These are phyloP conservation scores for Lepisosteus oculatus DNA, from an alignment of 2,113 vertebrate genomes.

Conservation along the genomic window DNA sequence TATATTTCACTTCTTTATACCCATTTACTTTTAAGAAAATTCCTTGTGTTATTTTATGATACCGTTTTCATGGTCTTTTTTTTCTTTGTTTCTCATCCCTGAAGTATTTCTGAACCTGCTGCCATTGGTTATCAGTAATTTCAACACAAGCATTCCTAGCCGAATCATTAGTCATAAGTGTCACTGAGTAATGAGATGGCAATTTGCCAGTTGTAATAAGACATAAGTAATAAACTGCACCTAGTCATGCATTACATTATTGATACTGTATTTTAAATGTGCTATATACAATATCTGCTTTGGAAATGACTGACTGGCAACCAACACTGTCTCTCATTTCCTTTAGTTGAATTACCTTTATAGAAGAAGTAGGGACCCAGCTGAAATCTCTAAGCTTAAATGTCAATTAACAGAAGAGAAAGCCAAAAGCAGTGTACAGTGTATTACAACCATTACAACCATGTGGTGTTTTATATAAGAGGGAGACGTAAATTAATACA, in stretches of 20 bases:
- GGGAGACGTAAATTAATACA: too few species aligned
- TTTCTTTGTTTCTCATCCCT: background rate
- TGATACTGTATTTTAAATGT: background rate
- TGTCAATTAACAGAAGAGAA: background rate
- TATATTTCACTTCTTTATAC: too few species aligned
- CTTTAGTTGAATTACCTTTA: too few species aligned
- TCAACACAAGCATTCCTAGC: background rate
- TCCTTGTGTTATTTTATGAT: background rate
- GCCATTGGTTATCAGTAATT: background rate
- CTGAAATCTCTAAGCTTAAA: too few species aligned
- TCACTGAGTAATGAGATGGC: conserved; percentile 1
- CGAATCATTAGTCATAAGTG: conserved; percentile 10
- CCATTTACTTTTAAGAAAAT: too few species aligned
- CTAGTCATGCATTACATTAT: background rate
- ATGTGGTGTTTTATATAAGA: too few species aligned
- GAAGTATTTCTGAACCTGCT: background rate
- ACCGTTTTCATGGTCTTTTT: background rate
- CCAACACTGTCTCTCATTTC: too few species aligned
- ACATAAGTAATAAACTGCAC: background rate
- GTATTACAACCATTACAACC: background rate
- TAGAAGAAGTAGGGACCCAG: too few species aligned
- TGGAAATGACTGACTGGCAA: background rate
- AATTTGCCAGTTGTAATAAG: conserved; percentile 4
- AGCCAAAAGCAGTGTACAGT: background rate
- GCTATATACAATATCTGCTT: background rate